Evolutionary conservation across 2,113 vertebrate species (phyloP).

Genomic region (Camelus dromedarius): DNA sequence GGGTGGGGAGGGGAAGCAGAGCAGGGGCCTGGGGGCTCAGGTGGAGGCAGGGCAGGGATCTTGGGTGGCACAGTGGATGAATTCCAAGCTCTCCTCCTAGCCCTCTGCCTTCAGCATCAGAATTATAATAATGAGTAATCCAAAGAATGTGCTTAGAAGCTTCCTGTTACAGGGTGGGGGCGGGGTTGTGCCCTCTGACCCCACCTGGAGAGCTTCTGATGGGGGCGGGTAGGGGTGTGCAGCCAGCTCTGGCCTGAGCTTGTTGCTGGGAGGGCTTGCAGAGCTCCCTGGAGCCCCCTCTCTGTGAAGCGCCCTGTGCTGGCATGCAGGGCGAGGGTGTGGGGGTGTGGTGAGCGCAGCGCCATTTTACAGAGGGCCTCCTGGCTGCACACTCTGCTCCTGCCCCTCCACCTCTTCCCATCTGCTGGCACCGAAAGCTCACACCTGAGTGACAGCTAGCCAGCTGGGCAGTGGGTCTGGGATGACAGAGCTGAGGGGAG

Average conservation of each 20-base stretch:
- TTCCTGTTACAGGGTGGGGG: not conserved
- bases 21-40: not conserved
- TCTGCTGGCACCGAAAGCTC: not conserved
- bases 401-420: not conserved
- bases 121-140: not conserved
- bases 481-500: not conserved
- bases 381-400: not conserved
- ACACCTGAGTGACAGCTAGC: not conserved
- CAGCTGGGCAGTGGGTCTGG: not conserved
- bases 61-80: not conserved
- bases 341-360: not conserved
- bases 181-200: not conserved
- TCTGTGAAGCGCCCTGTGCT: not conserved
- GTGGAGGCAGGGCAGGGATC: not conserved
- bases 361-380: not conserved
- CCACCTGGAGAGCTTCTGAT: not conserved
- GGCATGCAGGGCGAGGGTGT: accelerated
- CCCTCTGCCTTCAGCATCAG: not conserved
- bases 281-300: not conserved
- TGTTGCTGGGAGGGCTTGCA: not conserved
- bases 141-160: not conserved
- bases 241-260: not conserved
- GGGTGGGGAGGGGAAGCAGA: not conserved
- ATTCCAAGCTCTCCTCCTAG: slow-evolving; percentile 2
- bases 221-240: not conserved